Evolutionary conservation across 2,888 invertebrate species (phyloP).

Genomic region (Aporophyla lueneburgensis): DNA sequence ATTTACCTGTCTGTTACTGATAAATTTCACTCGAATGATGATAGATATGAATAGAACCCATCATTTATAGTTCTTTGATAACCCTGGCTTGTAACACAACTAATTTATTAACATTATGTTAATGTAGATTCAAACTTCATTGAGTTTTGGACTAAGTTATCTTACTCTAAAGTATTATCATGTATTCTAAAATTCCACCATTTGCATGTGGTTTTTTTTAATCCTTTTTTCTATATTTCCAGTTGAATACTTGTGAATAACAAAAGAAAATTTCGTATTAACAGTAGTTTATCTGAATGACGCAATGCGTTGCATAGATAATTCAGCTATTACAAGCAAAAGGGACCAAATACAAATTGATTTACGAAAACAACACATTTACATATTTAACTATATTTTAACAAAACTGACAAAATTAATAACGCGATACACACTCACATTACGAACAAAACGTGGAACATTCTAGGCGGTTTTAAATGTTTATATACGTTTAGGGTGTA

Average conservation of each 20-base stretch:
- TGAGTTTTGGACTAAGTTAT: constrained; percentile 61
- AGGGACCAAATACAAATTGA: constrained; percentile 89
- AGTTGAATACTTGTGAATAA: constrained; percentile 81
- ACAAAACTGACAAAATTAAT: constrained; percentile 86
- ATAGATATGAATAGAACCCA: constrained; percentile 73
- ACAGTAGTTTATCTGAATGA: constrained; percentile 80
- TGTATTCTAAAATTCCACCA: constrained; percentile 68
- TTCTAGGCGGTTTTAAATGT: constrained; percentile 83
- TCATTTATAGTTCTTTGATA: constrained; percentile 84
- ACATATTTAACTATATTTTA: constrained; percentile 79
- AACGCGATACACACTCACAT: constrained; percentile 76
- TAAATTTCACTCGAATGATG: constrained; percentile 70
- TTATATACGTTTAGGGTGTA: constrained; percentile 72
- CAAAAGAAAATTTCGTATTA: constrained; percentile 79
- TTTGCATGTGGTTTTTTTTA: constrained; percentile 79
- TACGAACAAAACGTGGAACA: constrained; percentile 81
- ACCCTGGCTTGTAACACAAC: constrained; percentile 91
- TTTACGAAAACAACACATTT: constrained; percentile 77
- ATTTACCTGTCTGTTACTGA: constrained; percentile 74
- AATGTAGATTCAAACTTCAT: constrained; percentile 73
- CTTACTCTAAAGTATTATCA: constrained; percentile 64
- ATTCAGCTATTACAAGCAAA: constrained; percentile 89
- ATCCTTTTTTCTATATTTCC: constrained; percentile 73
- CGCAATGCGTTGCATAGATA: constrained; percentile 74
- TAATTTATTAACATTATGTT: constrained; percentile 86